These are phyloP conservation scores for Sceloporus tristichus DNA, from an alignment of 2,113 vertebrate genomes.

Conservation along the genomic window DNA sequence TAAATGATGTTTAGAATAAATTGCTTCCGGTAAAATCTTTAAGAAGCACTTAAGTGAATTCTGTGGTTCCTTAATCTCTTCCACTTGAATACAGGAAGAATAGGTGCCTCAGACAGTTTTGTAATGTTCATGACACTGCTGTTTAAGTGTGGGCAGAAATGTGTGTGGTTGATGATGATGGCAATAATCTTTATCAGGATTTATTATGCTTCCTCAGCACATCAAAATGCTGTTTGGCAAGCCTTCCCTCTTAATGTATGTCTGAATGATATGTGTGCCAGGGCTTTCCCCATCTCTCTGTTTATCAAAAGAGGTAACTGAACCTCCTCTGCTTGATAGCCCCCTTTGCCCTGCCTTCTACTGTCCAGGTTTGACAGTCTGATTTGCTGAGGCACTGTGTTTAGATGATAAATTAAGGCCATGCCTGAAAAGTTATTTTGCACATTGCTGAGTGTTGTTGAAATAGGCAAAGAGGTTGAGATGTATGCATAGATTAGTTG, in stretches of 20 bases:
- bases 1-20: background rate
- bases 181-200: background rate
- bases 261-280: background rate
- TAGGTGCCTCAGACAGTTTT: constrained; percentile 16
- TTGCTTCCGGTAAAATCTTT: constrained; percentile 11
- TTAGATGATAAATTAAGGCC: background rate
- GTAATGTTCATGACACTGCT: constrained; percentile 28
- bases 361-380: background rate
- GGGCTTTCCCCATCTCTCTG: background rate
- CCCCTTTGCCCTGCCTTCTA: background rate
- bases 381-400: background rate
- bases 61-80: constrained; percentile 34
- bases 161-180: constrained; percentile 9
- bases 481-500: background rate
- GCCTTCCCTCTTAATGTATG: background rate
- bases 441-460: background rate
- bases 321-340: background rate
- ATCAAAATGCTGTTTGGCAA: background rate
- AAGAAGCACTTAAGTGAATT: background rate
- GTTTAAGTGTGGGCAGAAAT: constrained; percentile 25
- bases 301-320: background rate
- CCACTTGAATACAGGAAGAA: constrained; percentile 41
- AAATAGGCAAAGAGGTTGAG: constrained; percentile 6
- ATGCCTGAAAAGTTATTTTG: background rate
- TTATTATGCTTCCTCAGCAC: background rate